Conservation (phyloP, 2,797 vertebrate species). For the Poecilia picta region DNA sequence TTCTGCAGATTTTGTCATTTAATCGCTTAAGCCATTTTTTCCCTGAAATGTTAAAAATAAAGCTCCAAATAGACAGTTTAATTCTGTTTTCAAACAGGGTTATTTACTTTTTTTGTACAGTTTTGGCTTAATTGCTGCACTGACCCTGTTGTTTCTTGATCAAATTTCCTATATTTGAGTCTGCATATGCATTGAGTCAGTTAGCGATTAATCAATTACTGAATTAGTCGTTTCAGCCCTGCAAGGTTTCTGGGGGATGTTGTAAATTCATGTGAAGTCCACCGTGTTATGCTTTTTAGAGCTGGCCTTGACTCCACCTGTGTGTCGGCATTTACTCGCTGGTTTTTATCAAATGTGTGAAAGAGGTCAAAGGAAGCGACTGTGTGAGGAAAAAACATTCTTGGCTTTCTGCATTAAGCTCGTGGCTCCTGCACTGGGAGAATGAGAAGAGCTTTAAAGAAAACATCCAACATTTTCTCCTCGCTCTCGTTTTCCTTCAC, state of each 20-base stretch:
- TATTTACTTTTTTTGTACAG: no score
- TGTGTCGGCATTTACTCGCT: constrained; percentile 14
- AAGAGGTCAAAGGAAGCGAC: background rate
- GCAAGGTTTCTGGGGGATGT: constrained; percentile 35
- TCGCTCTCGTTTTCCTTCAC: constrained; percentile 8
- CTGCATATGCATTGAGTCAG: no score
- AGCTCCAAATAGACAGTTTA: no score
- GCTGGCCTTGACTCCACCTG: constrained; percentile 62
- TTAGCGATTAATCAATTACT: no score
- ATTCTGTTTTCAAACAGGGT: no score
- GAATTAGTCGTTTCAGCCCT: no score
- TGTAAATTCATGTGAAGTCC: constrained; percentile 56
- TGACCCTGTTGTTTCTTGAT: no score
- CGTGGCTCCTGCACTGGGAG: background rate
- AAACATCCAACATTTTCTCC: constrained; percentile 5
- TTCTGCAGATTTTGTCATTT: no score
- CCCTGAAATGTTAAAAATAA: no score
- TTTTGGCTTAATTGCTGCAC: no score
- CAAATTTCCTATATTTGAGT: no score
- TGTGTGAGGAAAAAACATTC: constrained; percentile 2
- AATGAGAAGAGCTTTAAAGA: background rate
- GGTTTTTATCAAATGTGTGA: constrained; percentile 7
- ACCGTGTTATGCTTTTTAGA: constrained; percentile 51
- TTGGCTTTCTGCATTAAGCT: background rate
- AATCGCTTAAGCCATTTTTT: no score